Conservation (phyloP, 2,888 invertebrate species). For the Latrodectus elegans region DNA sequence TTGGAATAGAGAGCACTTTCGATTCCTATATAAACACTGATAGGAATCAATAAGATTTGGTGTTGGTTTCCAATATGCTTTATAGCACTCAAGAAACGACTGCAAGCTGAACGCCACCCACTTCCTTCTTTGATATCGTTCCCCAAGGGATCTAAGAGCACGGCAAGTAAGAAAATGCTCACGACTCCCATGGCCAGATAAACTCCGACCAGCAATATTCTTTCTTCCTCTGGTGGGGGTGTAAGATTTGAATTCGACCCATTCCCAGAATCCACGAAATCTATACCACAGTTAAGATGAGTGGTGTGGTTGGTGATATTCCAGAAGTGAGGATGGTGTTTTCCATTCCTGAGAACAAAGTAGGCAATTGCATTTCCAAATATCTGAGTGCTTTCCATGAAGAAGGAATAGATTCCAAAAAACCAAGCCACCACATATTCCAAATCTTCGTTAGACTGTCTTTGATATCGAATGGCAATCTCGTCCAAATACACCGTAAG, state of each 20-base stretch:
- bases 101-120: not conserved
- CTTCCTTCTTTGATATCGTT: slow-evolving; percentile 70
- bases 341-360: not conserved
- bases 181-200: slow-evolving; percentile 90
- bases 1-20: slow-evolving; percentile 97
- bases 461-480: slow-evolving; percentile 50
- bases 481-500: slow-evolving; percentile 84
- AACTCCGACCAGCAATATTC: slow-evolving; percentile 91
- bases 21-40: slow-evolving; percentile 97
- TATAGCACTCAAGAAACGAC: slow-evolving; percentile 88
- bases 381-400: slow-evolving; percentile 30
- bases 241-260: slow-evolving; percentile 79
- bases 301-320: not conserved
- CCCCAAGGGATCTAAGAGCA: slow-evolving; percentile 91
- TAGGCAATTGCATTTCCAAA: slow-evolving; percentile 38
- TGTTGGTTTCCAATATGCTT: slow-evolving; percentile 89
- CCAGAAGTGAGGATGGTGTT: not conserved
- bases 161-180: slow-evolving; percentile 88
- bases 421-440: slow-evolving; percentile 54
- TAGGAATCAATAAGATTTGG: slow-evolving; percentile 93
- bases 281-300: slow-evolving; percentile 3
- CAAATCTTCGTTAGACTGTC: slow-evolving; percentile 2
- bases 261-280: slow-evolving; percentile 17
- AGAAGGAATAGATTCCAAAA: slow-evolving; percentile 60
- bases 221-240: slow-evolving; percentile 88